Evolutionary conservation across 2,797 vertebrate genomes (phyloP).

Genomic region (Xyrichtys novacula): DNA sequence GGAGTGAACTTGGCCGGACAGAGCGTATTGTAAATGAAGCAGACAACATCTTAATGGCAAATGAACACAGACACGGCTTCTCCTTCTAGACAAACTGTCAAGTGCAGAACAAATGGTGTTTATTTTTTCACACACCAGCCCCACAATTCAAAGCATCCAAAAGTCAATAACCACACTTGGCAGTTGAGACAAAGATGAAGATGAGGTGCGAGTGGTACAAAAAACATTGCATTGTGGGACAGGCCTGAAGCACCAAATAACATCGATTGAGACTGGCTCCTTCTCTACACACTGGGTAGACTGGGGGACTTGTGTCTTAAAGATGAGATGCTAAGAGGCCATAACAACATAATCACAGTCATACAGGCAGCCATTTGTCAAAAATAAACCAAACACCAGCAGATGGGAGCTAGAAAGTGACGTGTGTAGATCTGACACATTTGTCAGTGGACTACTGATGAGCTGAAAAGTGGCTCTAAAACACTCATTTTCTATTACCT

Average conservation of each 20-base stretch:
- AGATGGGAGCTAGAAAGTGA: conserved; percentile 58
- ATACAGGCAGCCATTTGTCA: conserved; percentile 51
- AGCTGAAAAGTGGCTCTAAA: conserved; percentile 55
- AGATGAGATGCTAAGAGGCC: conserved; percentile 54
- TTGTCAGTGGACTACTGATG: conserved; percentile 60
- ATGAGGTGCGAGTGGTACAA: conserved; percentile 56
- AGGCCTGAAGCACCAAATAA: conserved; percentile 51
- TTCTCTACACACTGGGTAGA: conserved; percentile 34
- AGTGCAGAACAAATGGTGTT: conserved; percentile 61
- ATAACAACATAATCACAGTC: conserved; percentile 57
- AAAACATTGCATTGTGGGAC: conserved; percentile 48
- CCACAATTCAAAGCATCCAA: conserved; percentile 68
- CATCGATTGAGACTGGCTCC: conserved; percentile 54
- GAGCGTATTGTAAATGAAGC: conserved; percentile 45
- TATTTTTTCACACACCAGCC: conserved; percentile 47
- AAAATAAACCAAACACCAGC: conserved; percentile 48
- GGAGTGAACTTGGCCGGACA: conserved; percentile 39
- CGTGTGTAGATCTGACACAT: conserved; percentile 54
- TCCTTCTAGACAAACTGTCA: conserved; percentile 63
- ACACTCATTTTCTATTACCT: conserved; percentile 54
- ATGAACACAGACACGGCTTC: conserved; percentile 43
- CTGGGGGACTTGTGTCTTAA: conserved; percentile 43
- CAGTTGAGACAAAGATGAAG: conserved; percentile 74
- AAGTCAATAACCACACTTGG: conserved; percentile 75
- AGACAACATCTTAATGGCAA: conserved; percentile 50